A percentile compares a stretch with the other conserved stretches of the same genome.
Evolutionary conservation across 2,888 invertebrate genomes (phyloP).

Genomic region (Tipula lateralis): DNA sequence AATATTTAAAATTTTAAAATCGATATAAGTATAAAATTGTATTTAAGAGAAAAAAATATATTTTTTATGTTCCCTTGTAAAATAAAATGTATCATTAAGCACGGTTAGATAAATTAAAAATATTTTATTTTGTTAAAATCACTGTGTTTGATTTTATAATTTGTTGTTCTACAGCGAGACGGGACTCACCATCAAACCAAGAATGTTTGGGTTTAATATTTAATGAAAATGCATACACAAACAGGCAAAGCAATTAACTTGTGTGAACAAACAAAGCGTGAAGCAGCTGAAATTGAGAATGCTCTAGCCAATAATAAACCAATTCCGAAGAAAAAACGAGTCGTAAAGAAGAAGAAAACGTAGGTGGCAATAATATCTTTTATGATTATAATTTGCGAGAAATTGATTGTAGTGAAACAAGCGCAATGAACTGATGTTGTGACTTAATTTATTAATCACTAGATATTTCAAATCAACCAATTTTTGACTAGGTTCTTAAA

Average conservation of each 20-base stretch:
- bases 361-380: neutral
- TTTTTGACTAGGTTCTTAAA: too few relatives aligned
- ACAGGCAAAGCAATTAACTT: neutral
- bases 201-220: too few relatives aligned
- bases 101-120: neutral
- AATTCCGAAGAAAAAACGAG: neutral
- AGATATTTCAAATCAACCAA: too few relatives aligned
- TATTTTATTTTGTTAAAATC: neutral
- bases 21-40: neutral
- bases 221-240: slow-evolving; percentile 19
- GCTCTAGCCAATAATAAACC: neutral
- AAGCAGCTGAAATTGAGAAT: slow-evolving; percentile 6
- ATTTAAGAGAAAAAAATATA: neutral
- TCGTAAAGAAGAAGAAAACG: neutral
- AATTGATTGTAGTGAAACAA: too few relatives aligned
- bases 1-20: neutral
- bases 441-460: too few relatives aligned
- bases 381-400: neutral
- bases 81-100: neutral
- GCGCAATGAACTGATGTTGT: too few relatives aligned
- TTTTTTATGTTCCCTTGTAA: neutral
- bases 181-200: too few relatives aligned
- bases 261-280: slow-evolving; percentile 26
- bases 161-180: too few relatives aligned
- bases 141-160: neutral